phyloP scores from a whole-genome alignment of 53 echinoderm and acorn worm genomes.

The Crossaster papposus region DNA sequence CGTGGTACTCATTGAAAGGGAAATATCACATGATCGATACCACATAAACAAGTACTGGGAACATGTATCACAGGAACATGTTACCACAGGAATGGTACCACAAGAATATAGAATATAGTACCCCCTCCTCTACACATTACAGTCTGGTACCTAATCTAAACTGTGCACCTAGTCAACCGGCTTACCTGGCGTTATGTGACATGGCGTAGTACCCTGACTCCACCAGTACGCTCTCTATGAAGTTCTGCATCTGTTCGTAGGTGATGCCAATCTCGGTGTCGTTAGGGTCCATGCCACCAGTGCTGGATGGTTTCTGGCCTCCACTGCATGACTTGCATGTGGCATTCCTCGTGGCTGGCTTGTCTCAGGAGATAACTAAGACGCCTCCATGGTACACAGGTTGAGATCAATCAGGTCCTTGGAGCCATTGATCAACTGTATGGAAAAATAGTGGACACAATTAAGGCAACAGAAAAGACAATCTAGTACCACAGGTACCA shows the following conservation, averaged over 20 bases:
- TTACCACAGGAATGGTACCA: too few species aligned
- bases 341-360: slow-evolving; percentile 81
- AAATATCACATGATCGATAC: too few species aligned
- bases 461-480: neutral
- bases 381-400: slow-evolving; percentile 85
- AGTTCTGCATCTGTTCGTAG: slow-evolving; percentile 97
- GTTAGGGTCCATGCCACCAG: slow-evolving; percentile 66
- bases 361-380: slow-evolving; percentile 81
- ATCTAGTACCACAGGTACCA: neutral
- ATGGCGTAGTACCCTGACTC: slow-evolving; percentile 97
- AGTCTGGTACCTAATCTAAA: neutral
- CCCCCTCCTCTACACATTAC: neutral
- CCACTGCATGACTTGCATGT: slow-evolving; percentile 73
- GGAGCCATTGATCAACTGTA: slow-evolving; percentile 82
- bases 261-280: slow-evolving; percentile 96
- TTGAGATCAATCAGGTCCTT: slow-evolving; percentile 94
- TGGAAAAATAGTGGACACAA: neutral
- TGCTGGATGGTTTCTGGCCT: slow-evolving; percentile 78
- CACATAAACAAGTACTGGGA: too few species aligned
- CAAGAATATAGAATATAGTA: too few species aligned
- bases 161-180: neutral
- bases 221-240: slow-evolving; percentile 94
- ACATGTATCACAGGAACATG: too few species aligned
- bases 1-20: too few species aligned
- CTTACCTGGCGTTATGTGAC: slow-evolving; percentile 86